Base-by-base conservation (phyloP, 2,797 vertebrate species). In the Leptodactylus fallax region DNA sequence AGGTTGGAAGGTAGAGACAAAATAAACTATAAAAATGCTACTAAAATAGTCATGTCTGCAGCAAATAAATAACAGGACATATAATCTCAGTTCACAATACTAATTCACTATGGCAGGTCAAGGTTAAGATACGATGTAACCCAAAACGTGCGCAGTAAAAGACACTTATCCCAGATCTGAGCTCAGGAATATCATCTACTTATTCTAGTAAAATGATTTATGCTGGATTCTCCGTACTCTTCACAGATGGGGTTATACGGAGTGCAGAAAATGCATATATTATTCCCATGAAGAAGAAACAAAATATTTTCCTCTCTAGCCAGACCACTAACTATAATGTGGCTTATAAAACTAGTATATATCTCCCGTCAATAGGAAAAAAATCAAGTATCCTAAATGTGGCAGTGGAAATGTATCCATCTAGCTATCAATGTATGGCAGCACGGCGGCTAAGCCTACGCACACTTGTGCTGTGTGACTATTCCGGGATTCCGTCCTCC, bases 221-320 rank as follows among this genome's bases (percentile, higher is more conserved):
- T 76, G 72, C 11, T 23, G 47, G 45, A 23, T 76, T 76, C 47
- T 3, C 72, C n/a, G 21, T 76, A 13, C 47, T 76, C 72, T 76
- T 49, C 72, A 51, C 72, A 76, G 72, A 17, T 51, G 72, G 47
- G 49, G 72, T 76, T 76, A 76, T 76, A 11, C 21, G 47, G 21
- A 76, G 72, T 76, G 45, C 72, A 76, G 72, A 76, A 53, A 76
- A 76, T 76, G 23, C 72, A 23, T 76, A 76, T 76, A 76, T 74
- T 74, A 74, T 74, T 74, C 19, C 17, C 19, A 17, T 51, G 21
- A 76, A 51, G 19, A 23, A 51, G 36, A 49, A 74, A 74, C 36
- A 11, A 76, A 51, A 47, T 23, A 51, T 19, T 76, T 76, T 76
- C 12, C 21, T 53, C 47, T 76, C 47, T 53, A 21, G 71, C 19